Conservation (phyloP, 92 coral and sea anemone genomes). For the Umimayanthus chanpuru region DNA sequence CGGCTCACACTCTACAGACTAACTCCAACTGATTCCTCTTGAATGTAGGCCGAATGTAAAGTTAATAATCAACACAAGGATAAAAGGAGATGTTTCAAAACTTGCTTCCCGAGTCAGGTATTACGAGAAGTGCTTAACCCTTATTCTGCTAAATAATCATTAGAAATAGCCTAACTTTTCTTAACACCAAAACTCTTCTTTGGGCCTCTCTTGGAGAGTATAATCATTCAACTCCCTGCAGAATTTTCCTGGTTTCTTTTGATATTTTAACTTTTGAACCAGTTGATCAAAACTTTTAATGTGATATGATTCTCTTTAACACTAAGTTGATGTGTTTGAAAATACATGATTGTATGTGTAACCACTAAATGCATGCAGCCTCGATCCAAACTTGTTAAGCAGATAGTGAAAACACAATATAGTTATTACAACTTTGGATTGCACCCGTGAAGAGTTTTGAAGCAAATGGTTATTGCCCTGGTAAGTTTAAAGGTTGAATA, state of each 20-base stretch:
- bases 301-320: neutral
- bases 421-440: too few species aligned
- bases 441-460: too few species aligned
- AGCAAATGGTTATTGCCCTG: too few species aligned
- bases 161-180: neutral
- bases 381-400: too few species aligned
- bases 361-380: neutral
- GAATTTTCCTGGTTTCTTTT: neutral
- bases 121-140: neutral
- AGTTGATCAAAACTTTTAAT: neutral
- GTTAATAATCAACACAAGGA: slow-evolving; percentile 25
- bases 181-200: neutral
- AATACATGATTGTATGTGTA: neutral
- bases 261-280: neutral
- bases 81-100: slow-evolving; percentile 42
- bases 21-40: slow-evolving; percentile 32
- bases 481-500: too few species aligned
- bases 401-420: too few species aligned
- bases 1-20: slow-evolving; percentile 30
- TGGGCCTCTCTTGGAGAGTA: neutral
- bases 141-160: neutral
- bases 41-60: slow-evolving; percentile 46
- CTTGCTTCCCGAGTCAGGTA: slow-evolving; percentile 47
- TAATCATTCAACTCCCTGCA: neutral
- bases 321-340: neutral